These are phyloP conservation scores for Chloroclystis v-ata DNA, from an alignment of 2,888 invertebrate genomes.

Conservation along the genomic window DNA sequence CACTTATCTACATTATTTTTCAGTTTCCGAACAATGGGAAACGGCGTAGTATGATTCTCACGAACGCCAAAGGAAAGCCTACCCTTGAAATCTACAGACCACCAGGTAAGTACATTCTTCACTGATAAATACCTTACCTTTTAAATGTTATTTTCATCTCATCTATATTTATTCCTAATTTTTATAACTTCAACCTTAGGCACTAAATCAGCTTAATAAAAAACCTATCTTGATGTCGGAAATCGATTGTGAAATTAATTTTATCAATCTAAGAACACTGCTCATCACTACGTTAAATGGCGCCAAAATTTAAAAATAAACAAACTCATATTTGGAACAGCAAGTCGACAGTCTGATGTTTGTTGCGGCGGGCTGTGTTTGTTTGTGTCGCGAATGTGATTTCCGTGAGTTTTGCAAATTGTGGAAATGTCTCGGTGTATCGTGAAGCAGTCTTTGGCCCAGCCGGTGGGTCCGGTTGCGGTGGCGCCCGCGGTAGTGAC, in stretches of 20 bases:
- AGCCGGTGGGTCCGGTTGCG: constrained; percentile 38
- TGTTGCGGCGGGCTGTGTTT: constrained; percentile 46
- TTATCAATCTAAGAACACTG: constrained; percentile 43
- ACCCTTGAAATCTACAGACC: constrained; percentile 93
- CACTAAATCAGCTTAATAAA: background rate
- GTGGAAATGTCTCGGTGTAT: constrained; percentile 68
- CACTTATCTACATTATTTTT: constrained; percentile 29
- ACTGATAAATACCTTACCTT: too few species aligned
- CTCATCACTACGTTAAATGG: constrained; percentile 58
- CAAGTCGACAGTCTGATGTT: constrained; percentile 71
- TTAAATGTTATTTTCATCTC: background rate
- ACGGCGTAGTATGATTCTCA: constrained; percentile 85
- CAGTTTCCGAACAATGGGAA: constrained; percentile 82
- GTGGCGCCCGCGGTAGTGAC: constrained; percentile 28
- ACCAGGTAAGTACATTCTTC: constrained; percentile 80
- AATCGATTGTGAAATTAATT: constrained; percentile 26
- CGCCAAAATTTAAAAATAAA: constrained; percentile 77
- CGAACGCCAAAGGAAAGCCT: constrained; percentile 84
- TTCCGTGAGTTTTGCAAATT: constrained; percentile 25
- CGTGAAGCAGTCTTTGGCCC: constrained; percentile 67
- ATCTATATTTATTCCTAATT: constrained; percentile 6
- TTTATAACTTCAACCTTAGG: background rate
- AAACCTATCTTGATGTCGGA: background rate
- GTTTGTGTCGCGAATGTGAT: constrained; percentile 42
- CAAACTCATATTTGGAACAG: constrained; percentile 73